A percentile compares a stretch with the other conserved stretches of the same genome.
phyloP scores from a whole-genome alignment of 2,797 vertebrate species.

The Geotrypetes seraphini region DNA sequence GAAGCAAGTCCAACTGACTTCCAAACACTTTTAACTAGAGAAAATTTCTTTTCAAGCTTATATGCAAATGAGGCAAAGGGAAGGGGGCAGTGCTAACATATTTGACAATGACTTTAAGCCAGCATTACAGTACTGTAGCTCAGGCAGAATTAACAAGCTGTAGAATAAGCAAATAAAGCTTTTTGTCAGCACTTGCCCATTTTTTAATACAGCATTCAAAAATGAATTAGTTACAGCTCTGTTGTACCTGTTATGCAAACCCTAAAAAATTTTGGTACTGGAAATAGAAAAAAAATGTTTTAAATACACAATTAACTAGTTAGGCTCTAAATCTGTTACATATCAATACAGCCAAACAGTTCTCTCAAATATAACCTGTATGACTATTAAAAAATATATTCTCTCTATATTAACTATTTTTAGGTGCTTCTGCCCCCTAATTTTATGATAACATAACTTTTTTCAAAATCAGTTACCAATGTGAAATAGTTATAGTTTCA shows the following conservation, averaged over 20 bases:
- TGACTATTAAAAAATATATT: too few relatives aligned
- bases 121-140: slow-evolving; percentile 31
- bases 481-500: too few relatives aligned
- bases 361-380: too few relatives aligned
- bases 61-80: slow-evolving; percentile 71
- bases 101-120: slow-evolving; percentile 68
- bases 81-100: slow-evolving; percentile 42
- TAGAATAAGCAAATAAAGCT: slow-evolving; percentile 1
- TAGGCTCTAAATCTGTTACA: too few relatives aligned
- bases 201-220: slow-evolving; percentile 23
- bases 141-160: slow-evolving; percentile 29
- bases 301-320: too few relatives aligned
- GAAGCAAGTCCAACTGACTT: slow-evolving; percentile 35
- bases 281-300: too few relatives aligned
- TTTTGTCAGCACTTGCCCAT: slow-evolving; percentile 20
- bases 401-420: too few relatives aligned
- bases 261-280: too few relatives aligned
- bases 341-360: too few relatives aligned
- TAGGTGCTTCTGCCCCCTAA: too few relatives aligned
- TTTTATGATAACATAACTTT: too few relatives aligned
- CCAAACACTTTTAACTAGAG: slow-evolving; percentile 49
- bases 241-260: background rate
- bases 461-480: too few relatives aligned
- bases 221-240: slow-evolving; percentile 1
- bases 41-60: slow-evolving; percentile 75